A percentile compares a stretch with the other conserved stretches of the same genome.
Evolutionary conservation across 2,113 vertebrate species (phyloP).

Genomic region (Pogona vitticeps): DNA sequence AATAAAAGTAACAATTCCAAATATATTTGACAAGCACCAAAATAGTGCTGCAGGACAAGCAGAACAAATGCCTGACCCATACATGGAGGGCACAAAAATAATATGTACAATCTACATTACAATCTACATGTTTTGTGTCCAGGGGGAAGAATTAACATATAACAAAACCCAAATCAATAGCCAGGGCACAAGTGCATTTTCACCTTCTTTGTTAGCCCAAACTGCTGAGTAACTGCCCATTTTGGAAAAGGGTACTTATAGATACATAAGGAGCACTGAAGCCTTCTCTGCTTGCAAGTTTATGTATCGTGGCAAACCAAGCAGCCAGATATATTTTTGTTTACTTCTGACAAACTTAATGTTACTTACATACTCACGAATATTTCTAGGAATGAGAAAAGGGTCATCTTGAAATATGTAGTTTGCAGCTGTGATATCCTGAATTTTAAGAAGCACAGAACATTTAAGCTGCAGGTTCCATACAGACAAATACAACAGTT

Average conservation of each 20-base stretch:
- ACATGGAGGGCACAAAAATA: neutral
- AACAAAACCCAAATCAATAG: neutral
- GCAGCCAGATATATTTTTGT: neutral
- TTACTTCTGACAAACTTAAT: neutral
- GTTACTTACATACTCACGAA: slow-evolving; percentile 80
- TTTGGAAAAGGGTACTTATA: neutral
- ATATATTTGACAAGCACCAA: neutral
- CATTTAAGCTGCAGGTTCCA: neutral
- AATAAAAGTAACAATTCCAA: neutral
- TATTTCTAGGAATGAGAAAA: slow-evolving; percentile 83
- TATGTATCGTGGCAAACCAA: neutral
- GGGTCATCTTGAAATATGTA: slow-evolving; percentile 92
- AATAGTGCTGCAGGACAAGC: neutral
- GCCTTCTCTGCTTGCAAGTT: neutral
- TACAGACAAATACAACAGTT: neutral
- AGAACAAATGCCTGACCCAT: neutral
- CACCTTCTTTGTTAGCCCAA: neutral
- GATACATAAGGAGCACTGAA: neutral
- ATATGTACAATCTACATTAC: neutral
- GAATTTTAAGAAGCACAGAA: neutral
- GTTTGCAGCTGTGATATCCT: slow-evolving; percentile 88
- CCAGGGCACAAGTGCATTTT: neutral
- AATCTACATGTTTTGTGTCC: neutral
- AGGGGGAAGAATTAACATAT: neutral
- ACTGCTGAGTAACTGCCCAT: neutral